phyloP scores from a whole-genome alignment of 2,113 vertebrate species.

The Tyto alba region DNA sequence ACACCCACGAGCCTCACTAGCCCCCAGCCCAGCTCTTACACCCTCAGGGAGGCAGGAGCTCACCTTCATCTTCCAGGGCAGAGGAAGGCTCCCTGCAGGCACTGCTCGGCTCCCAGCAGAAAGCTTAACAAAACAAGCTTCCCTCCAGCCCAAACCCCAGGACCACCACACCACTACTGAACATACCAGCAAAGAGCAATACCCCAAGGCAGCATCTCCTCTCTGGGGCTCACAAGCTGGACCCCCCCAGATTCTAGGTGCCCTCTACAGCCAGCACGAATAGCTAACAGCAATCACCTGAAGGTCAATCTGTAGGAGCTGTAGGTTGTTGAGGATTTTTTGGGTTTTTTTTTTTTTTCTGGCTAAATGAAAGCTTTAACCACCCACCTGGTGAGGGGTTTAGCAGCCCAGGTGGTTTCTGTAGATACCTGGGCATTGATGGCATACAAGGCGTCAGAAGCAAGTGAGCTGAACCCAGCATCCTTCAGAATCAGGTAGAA shows the following conservation, averaged over 20 bases:
- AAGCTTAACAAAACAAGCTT: not conserved
- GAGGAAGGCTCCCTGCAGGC: not conserved
- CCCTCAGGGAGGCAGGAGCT: not conserved
- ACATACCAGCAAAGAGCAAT: not conserved
- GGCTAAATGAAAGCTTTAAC: not conserved
- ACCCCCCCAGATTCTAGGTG: accelerated
- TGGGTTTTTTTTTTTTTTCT: not conserved
- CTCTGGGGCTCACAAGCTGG: not conserved
- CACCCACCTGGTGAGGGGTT: not conserved
- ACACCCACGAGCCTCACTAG: not conserved
- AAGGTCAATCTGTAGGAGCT: not conserved
- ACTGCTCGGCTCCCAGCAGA: not conserved
- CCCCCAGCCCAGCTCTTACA: not conserved
- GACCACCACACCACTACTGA: not conserved
- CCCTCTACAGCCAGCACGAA: not conserved
- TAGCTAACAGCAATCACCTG: not conserved
- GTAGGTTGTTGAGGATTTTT: not conserved
- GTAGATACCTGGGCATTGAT: not conserved
- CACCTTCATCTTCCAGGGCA: not conserved
- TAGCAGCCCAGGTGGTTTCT: not conserved
- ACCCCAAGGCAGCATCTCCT: not conserved
- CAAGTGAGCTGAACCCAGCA: not conserved
- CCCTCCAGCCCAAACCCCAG: not conserved
- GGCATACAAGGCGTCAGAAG: not conserved
- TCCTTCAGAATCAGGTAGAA: not conserved